A percentile compares a stretch with the other conserved stretches of the same genome.
phyloP scores from a whole-genome alignment of 2,797 vertebrate genomes.

The Poecilia wingei region DNA sequence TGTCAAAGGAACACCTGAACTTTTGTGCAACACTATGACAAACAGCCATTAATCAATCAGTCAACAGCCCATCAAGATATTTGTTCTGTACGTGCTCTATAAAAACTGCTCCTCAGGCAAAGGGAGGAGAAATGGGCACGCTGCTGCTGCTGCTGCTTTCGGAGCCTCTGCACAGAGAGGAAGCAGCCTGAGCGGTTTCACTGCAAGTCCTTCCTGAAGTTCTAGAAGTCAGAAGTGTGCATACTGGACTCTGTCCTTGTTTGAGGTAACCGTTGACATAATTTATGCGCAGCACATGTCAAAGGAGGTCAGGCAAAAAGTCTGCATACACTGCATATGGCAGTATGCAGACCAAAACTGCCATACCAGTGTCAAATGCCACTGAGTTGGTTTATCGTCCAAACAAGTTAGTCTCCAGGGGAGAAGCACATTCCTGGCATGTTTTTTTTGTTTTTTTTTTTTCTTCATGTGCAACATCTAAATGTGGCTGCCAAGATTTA shows the following conservation, averaged over 20 bases:
- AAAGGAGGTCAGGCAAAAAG: constrained; percentile 14
- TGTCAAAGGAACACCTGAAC: constrained; percentile 56
- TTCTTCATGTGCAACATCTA: constrained; percentile 42
- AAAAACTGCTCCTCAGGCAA: constrained; percentile 64
- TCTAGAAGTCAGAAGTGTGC: constrained; percentile 46
- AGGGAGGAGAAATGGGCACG: constrained; percentile 65
- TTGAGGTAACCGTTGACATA: constrained; percentile 35
- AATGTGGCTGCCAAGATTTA: constrained; percentile 30
- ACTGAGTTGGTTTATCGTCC: constrained; percentile 37
- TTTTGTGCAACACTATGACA: constrained; percentile 53
- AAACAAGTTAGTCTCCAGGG: constrained; percentile 46
- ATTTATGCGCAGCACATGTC: constrained; percentile 9
- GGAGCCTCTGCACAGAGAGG: constrained; percentile 60
- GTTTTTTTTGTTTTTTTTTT: constrained; percentile 16
- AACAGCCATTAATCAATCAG: constrained; percentile 69
- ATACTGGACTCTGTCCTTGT: constrained; percentile 35
- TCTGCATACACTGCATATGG: no score
- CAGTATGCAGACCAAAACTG: constrained; percentile 3
- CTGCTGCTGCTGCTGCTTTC: constrained; percentile 46
- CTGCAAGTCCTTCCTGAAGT: constrained; percentile 68
- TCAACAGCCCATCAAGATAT: constrained; percentile 58
- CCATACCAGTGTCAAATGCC: constrained; percentile 42
- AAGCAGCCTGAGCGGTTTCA: constrained; percentile 66
- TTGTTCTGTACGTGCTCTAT: constrained; percentile 58
- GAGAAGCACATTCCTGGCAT: constrained; percentile 49